Conservation (phyloP, 2,797 vertebrate species). For the Aselliscus stoliczkanus region DNA sequence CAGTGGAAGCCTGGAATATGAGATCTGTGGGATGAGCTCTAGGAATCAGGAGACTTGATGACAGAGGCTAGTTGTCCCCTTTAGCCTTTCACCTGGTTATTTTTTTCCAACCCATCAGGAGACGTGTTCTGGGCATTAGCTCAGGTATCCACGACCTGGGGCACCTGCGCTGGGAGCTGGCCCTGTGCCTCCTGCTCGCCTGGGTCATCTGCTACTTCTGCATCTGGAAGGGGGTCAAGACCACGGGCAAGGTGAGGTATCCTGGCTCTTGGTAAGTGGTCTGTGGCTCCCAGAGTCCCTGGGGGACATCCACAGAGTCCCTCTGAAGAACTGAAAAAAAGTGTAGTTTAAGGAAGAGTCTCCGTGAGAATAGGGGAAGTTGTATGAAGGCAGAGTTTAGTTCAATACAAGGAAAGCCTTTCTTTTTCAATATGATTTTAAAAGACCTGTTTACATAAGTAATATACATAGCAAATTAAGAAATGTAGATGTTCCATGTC, state of each 20-base stretch:
- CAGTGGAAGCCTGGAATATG: not conserved
- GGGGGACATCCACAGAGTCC: not conserved
- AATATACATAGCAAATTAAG: not conserved
- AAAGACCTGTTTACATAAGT: not conserved
- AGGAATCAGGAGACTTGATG: not conserved
- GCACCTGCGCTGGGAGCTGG: conserved; percentile 92
- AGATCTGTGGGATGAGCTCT: not conserved
- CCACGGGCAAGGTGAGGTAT: conserved; percentile 92
- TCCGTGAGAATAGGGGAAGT: not conserved
- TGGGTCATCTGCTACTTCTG: conserved; percentile 98
- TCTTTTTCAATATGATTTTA: not conserved
- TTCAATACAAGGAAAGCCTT: not conserved
- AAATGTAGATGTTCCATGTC: not conserved
- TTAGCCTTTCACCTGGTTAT: conserved; percentile 30
- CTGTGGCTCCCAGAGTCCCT: conserved; percentile 47
- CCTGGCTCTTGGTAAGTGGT: conserved; percentile 68
- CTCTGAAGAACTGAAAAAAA: not conserved
- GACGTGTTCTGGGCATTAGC: conserved; percentile 85
- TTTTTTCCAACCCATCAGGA: conserved; percentile 76
- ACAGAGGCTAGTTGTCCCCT: not conserved
- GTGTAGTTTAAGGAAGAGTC: not conserved
- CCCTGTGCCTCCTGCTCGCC: conserved; percentile 89
- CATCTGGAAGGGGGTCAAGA: conserved; percentile 98
- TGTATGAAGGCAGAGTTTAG: not conserved
- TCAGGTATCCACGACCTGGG: conserved; percentile 82